Evolutionary conservation across 1,140 invertebrate genomes (phyloP), one percentile per base, ranked within the genome.

Genomic region (Dermatophagoides farinae): DNA sequence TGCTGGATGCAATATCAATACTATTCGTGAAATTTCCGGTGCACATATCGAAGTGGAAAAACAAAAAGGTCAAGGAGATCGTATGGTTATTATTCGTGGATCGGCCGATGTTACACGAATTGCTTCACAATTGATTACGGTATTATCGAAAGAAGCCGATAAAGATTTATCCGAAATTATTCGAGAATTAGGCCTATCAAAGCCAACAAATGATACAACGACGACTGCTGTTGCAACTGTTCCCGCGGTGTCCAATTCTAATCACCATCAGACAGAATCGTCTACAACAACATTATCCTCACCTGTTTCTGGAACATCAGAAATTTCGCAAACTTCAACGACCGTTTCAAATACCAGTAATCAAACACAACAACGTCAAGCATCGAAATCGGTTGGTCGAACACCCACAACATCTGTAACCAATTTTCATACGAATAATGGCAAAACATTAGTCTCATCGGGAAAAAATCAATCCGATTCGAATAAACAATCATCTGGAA

Each of bases 1-100:
- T 67, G 90, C 85, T 20, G 92, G 91, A 22, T 89, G 84, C 72
- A 95, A 96, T 74, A 96, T 97, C 65, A 97, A 96, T 76, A 86
- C 90, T 8, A 96, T 97, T 68, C 76, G 92, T 62, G 84, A 85
- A 62, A 84, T 87, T 23, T 95, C 90, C 16, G 88, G 89, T 54
- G 92, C 92, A 6, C 88, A 95, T 69, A 96, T 97, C 68, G 92
- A 97, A 74, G 88, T 97, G 1, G 92, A 97, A 71, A 97, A 96
- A 70, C 88, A 92, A 73, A 93, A 93, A 76, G 86, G 85, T 12
- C 86, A 89, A 73, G 86, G 85, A 37, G 92, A 96, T 72, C 76
- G 91, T 67, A 85, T 84, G 65, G 91, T 97, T 61, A 92, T 89
- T 14, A 93, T 97, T 66, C 84, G 84, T 72, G 90, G 90, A 51